Base-by-base conservation (phyloP, 2,888 invertebrate genomes). In the Campoplex capitator region DNA sequence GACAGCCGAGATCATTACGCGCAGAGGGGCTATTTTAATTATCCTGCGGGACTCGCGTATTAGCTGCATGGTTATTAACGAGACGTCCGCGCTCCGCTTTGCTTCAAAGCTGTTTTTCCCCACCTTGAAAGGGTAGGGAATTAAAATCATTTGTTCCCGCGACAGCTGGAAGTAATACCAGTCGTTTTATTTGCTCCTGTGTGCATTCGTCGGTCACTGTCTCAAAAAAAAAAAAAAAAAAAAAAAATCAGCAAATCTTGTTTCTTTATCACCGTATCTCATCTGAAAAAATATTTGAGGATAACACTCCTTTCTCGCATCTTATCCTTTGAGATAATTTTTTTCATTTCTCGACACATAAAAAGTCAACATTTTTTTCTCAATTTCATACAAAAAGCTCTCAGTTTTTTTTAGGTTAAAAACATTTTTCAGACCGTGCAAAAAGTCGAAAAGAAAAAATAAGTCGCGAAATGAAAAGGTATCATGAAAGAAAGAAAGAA, bases 51-150 rank as follows among this genome's bases (percentile, higher is more conserved):
- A 84, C 81, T 38, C 18, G 88, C 91, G 88, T 80, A 76, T 91
- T 91, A 92, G 89, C 86, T 86, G 54, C 78, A 78, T 70, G 88
- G 88, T 90, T 92, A 92, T 90, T 90, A 92, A 91, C 90, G 90
- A 90, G 86, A 86, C 84, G 74, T 87, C 85, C 76, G 62, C 76
- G 62, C 86, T 77, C 84, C 48, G 74, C 32, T 75, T 86, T 70
- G 77, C 71, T 71, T 84, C 76, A 70, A 45, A 68, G 77, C 83
- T 70, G 28, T 79, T 85, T 23, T 78, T 83, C 23, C 7, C 23
- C 48, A 77, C 74, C 62, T 74, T 54, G 16, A 77, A n/a, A 71
- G 76, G 67, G 35, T 81, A 86, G 76, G 67, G 35, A 86, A 86
- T 84, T 82, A 76, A 86, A 88, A 90, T 89, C 88, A 88, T 91